Conservation (phyloP, 2,888 invertebrate genomes). For the Campaea margaritaria region DNA sequence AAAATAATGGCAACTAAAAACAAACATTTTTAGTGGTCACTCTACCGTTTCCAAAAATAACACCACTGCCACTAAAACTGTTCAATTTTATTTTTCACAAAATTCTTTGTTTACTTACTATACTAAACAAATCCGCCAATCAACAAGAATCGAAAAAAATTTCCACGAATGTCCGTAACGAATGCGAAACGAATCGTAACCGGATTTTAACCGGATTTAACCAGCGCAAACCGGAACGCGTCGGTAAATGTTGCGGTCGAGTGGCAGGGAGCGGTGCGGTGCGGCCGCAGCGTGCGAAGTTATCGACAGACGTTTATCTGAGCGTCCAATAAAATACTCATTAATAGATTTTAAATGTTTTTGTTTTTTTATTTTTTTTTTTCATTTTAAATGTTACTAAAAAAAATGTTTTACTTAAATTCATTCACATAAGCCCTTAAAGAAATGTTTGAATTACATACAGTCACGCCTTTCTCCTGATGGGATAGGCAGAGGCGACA, state of each 20-base stretch:
- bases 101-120: slow-evolving; percentile 3
- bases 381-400: too few relatives aligned
- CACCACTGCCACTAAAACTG: too few relatives aligned
- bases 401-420: too few relatives aligned
- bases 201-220: slow-evolving; percentile 23
- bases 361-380: too few relatives aligned
- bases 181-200: slow-evolving; percentile 18
- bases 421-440: too few relatives aligned
- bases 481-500: too few relatives aligned
- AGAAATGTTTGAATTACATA: too few relatives aligned
- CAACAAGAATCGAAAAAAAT: slow-evolving; percentile 15
- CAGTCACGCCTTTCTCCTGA: too few relatives aligned
- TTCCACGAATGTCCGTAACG: slow-evolving; percentile 8
- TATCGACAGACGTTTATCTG: slow-evolving; percentile 15
- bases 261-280: not conserved
- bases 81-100: not conserved
- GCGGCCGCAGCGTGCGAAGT: not conserved
- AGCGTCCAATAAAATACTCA: not conserved
- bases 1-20: too few relatives aligned
- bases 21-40: too few relatives aligned
- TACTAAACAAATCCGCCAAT: slow-evolving; percentile 13
- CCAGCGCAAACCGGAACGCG: slow-evolving; percentile 18
- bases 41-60: too few relatives aligned
- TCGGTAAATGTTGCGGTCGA: slow-evolving; percentile 9
- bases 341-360: too few relatives aligned